phyloP scores from a whole-genome alignment of 2,888 invertebrate genomes.

The Lottia scabra region DNA sequence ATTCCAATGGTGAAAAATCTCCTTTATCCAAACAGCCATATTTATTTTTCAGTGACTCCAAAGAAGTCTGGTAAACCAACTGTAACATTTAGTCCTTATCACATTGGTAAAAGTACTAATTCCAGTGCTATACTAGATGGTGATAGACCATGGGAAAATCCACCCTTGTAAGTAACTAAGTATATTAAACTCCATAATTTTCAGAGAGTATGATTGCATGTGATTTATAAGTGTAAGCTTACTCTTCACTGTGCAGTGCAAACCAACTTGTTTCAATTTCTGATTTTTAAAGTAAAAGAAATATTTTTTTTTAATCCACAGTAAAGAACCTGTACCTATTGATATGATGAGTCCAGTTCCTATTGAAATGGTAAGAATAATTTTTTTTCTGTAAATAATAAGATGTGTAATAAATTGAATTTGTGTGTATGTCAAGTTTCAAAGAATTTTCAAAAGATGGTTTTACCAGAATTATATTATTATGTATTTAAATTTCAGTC shows the following conservation, averaged over 20 bases:
- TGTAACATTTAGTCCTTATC: neutral
- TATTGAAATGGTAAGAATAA: no score
- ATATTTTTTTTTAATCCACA: conserved; percentile 31
- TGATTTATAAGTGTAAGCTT: neutral
- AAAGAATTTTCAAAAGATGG: no score
- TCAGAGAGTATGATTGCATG: neutral
- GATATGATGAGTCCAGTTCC: conserved; percentile 9
- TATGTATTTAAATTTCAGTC: conserved; percentile 17
- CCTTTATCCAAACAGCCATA: no score
- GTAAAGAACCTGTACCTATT: conserved; percentile 47
- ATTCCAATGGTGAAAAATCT: no score
- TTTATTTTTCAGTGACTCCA: neutral
- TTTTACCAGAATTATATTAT: no score
- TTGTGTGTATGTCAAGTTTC: no score
- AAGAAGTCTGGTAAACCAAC: neutral
- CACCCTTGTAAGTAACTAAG: conserved; percentile 9
- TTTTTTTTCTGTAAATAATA: no score
- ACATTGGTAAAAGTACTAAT: conserved; percentile 30
- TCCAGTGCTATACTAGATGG: conserved; percentile 50
- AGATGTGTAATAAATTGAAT: no score
- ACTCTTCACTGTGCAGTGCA: neutral
- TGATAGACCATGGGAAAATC: conserved; percentile 56
- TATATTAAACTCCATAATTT: neutral
- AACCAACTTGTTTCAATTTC: no score
- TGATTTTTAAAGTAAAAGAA: no score